A percentile compares a stretch with the other conserved stretches of the same genome.
phyloP scores from a whole-genome alignment of 2,888 invertebrate species.

The Eumacrocentrus americanus region DNA sequence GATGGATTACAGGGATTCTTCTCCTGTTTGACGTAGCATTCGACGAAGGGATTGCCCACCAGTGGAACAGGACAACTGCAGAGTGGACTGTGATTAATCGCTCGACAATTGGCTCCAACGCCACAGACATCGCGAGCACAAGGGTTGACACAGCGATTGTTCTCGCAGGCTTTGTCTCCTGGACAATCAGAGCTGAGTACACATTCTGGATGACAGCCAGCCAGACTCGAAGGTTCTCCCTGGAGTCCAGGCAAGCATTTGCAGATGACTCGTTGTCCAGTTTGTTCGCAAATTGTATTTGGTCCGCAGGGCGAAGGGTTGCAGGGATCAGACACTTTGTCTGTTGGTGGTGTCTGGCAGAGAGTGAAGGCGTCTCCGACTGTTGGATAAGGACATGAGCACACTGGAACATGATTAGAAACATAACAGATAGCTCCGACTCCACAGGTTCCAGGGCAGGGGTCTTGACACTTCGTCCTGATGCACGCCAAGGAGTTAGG shows the following conservation, averaged over 20 bases:
- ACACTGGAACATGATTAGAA: slow-evolving; percentile 77
- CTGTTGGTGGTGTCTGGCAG: slow-evolving; percentile 59
- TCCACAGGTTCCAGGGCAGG: slow-evolving; percentile 80
- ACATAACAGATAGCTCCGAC: slow-evolving; percentile 73
- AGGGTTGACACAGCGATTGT: slow-evolving; percentile 80
- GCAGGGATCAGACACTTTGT: slow-evolving; percentile 56
- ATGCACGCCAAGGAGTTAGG: slow-evolving; percentile 71
- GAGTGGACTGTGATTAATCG: slow-evolving; percentile 77
- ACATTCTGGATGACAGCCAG: slow-evolving; percentile 63
- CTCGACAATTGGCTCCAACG: slow-evolving; percentile 74
- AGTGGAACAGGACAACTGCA: slow-evolving; percentile 73
- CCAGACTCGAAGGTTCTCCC: slow-evolving; percentile 60
- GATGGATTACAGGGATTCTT: slow-evolving; percentile 82
- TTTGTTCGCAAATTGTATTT: slow-evolving; percentile 62
- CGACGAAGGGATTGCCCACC: slow-evolving; percentile 64
- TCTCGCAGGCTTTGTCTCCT: slow-evolving; percentile 80
- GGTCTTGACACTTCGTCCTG: slow-evolving; percentile 72
- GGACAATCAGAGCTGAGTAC: slow-evolving; percentile 75
- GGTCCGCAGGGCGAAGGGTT: slow-evolving; percentile 64
- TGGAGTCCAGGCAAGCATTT: slow-evolving; percentile 60
- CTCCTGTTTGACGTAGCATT: slow-evolving; percentile 60
- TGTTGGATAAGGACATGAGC: slow-evolving; percentile 71
- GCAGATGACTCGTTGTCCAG: slow-evolving; percentile 59
- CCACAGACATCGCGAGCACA: slow-evolving; percentile 83
- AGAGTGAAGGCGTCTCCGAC: slow-evolving; percentile 79